Evolutionary conservation across 2,888 invertebrate genomes (phyloP).

Genomic region (Lepidonotus clava): DNA sequence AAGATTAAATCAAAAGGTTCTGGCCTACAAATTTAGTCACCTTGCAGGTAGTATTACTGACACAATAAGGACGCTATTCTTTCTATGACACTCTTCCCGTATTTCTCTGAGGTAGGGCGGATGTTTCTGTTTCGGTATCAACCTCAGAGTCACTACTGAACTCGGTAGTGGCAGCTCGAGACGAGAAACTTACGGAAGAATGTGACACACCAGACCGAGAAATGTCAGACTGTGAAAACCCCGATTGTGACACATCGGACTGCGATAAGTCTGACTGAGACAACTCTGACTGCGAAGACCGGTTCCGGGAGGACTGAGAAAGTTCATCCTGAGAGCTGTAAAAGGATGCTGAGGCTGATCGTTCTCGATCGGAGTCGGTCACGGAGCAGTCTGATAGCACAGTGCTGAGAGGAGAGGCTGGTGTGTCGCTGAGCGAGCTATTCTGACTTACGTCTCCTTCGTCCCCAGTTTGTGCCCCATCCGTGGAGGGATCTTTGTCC

Average conservation of each 20-base stretch:
- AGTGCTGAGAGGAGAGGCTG: background rate
- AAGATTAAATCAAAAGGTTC: too few species aligned
- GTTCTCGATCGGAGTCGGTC: background rate
- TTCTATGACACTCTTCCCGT: background rate
- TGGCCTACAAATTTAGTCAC: too few species aligned
- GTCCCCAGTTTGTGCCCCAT: too few species aligned
- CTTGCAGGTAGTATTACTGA: too few species aligned
- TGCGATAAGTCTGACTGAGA: background rate
- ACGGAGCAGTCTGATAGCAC: background rate
- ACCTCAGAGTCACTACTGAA: conserved; percentile 18
- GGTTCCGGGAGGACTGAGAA: background rate
- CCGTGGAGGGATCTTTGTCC: background rate
- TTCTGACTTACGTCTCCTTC: too few species aligned
- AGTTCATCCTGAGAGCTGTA: background rate
- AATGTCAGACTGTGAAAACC: background rate
- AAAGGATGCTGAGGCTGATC: background rate
- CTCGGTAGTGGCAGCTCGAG: background rate
- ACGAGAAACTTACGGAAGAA: background rate
- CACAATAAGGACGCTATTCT: too few species aligned
- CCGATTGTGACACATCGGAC: background rate
- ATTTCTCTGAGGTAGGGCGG: background rate
- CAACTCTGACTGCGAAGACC: background rate
- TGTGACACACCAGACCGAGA: background rate
- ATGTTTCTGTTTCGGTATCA: background rate
- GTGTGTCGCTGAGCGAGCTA: background rate